These are phyloP conservation scores for Tauraco erythrolophus DNA, from an alignment of 2,113 vertebrate species.

Conservation along the genomic window DNA sequence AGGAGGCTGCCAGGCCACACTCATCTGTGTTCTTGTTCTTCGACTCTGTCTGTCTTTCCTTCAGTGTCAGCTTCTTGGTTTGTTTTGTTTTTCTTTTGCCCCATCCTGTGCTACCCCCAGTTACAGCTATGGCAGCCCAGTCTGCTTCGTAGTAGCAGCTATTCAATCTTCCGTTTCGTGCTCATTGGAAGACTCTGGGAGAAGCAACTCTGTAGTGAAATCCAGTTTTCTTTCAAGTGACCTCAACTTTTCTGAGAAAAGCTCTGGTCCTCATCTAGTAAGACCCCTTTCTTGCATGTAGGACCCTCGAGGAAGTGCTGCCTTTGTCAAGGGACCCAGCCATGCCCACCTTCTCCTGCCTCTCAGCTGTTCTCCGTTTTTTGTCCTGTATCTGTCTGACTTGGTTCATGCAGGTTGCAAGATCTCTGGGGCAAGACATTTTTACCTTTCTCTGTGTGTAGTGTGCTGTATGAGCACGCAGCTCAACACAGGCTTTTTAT, in stretches of 20 bases:
- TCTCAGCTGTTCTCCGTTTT: neutral
- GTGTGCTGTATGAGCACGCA: neutral
- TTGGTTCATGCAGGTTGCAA: neutral
- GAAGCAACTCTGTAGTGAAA: neutral
- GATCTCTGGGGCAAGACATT: neutral
- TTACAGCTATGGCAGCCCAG: neutral
- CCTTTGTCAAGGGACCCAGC: neutral
- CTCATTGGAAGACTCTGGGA: neutral
- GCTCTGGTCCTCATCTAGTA: neutral
- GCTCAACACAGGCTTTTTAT: neutral
- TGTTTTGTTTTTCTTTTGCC: slow-evolving; percentile 6
- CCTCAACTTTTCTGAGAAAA: neutral
- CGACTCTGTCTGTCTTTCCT: neutral
- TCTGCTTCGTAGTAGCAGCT: neutral
- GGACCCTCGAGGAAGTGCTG: neutral
- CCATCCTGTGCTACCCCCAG: neutral
- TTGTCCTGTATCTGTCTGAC: neutral
- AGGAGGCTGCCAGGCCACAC: slow-evolving; percentile 1
- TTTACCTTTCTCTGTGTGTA: neutral
- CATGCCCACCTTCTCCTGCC: neutral
- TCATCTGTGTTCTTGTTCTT: neutral
- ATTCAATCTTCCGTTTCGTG: neutral
- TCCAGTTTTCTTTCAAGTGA: neutral
- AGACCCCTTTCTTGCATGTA: neutral
- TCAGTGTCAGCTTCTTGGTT: neutral